Conservation (phyloP, 2,797 vertebrate genomes). For the Pantherophis alleghaniensis region DNA sequence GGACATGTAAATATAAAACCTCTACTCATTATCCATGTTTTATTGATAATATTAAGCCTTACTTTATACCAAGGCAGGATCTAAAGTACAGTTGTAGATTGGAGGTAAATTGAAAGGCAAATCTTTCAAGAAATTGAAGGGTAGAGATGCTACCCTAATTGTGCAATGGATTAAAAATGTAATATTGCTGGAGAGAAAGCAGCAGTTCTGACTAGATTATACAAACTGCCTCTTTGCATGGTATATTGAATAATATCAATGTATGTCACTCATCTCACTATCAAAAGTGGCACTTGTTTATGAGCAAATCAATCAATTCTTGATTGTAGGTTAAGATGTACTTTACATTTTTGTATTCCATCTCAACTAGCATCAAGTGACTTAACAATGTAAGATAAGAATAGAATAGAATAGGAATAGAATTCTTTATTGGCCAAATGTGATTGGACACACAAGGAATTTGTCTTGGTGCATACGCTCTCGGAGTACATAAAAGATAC, state of each 20-base stretch:
- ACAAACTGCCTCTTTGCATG: background rate
- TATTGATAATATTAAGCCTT: background rate
- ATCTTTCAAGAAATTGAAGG: background rate
- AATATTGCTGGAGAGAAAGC: background rate
- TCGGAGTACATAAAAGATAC: no score
- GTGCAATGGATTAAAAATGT: background rate
- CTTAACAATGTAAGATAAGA: background rate
- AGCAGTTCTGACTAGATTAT: background rate
- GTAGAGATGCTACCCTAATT: background rate
- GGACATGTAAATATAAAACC: background rate
- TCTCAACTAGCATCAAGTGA: background rate
- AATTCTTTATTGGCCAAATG: no score
- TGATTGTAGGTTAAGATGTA: background rate
- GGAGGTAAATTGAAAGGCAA: background rate
- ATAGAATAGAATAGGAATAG: no score
- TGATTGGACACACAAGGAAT: no score
- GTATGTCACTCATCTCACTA: background rate
- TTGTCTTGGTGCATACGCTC: no score
- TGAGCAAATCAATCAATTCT: background rate
- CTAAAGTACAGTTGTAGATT: background rate
- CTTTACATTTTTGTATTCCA: background rate
- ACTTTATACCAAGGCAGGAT: background rate
- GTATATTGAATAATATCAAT: no score
- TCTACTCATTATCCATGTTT: background rate
- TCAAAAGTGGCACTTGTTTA: background rate